phyloP scores from a whole-genome alignment of 2,797 vertebrate species.

The Urocyon cinereoargenteus region DNA sequence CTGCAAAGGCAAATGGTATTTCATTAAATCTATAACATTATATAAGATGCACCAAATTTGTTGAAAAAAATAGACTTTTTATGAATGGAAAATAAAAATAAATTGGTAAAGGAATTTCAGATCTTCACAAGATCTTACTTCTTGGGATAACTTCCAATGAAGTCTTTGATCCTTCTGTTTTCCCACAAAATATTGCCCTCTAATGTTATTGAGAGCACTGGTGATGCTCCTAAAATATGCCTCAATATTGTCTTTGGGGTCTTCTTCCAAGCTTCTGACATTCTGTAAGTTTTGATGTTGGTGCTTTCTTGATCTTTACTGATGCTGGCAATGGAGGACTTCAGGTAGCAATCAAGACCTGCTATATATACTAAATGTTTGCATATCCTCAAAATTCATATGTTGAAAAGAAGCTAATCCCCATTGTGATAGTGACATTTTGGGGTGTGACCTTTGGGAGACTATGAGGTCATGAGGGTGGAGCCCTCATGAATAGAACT shows the following conservation, averaged over 20 bases:
- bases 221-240: neutral
- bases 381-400: neutral
- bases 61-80: neutral
- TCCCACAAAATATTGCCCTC: neutral
- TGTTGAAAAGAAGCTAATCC: neutral
- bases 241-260: neutral
- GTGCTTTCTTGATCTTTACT: neutral
- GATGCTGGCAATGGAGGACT: neutral
- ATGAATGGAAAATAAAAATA: neutral
- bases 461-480: neutral
- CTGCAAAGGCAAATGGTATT: neutral
- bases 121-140: neutral
- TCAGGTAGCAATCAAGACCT: neutral
- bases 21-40: constrained; percentile 84
- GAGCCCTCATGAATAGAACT: neutral
- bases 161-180: neutral
- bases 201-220: neutral
- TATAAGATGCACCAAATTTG: neutral
- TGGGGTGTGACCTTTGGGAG: neutral
- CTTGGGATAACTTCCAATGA: neutral
- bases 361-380: neutral
- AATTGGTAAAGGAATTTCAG: neutral
- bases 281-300: neutral
- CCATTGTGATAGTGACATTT: neutral
- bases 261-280: neutral